phyloP scores from a whole-genome alignment of 2,797 vertebrate species.

The Cossypha niveicapilla region DNA sequence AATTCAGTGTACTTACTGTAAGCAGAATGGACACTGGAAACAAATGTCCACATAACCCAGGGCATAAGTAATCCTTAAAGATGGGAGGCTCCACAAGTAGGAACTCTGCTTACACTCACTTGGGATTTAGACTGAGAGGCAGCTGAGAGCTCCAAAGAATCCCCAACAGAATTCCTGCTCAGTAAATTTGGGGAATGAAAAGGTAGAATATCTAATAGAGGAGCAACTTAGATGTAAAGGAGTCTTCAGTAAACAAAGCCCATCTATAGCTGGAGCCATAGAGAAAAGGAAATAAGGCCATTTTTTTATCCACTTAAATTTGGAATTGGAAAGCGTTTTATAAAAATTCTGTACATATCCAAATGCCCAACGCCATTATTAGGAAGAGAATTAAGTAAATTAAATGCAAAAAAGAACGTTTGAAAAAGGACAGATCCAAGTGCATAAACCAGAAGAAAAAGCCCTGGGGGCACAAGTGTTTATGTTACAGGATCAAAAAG shows the following conservation, averaged over 20 bases:
- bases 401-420: not conserved
- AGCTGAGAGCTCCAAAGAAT: not conserved
- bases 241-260: not conserved
- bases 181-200: not conserved
- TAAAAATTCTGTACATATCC: not conserved
- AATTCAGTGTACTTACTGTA: not conserved
- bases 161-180: not conserved
- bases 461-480: not conserved
- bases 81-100: not conserved
- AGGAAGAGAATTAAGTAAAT: not conserved
- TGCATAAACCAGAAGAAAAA: not conserved
- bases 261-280: not conserved
- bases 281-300: not conserved
- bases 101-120: rapidly evolving
- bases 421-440: not conserved
- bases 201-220: not conserved
- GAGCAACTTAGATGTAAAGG: not conserved
- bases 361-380: not conserved
- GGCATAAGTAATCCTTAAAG: not conserved
- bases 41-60: not conserved
- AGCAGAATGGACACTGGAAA: not conserved
- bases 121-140: not conserved
- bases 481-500: not conserved
- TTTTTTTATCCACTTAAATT: not conserved
- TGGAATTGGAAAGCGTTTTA: not conserved